phyloP scores from a whole-genome alignment of 1,140 invertebrate species.

The Heterodera carotae region DNA sequence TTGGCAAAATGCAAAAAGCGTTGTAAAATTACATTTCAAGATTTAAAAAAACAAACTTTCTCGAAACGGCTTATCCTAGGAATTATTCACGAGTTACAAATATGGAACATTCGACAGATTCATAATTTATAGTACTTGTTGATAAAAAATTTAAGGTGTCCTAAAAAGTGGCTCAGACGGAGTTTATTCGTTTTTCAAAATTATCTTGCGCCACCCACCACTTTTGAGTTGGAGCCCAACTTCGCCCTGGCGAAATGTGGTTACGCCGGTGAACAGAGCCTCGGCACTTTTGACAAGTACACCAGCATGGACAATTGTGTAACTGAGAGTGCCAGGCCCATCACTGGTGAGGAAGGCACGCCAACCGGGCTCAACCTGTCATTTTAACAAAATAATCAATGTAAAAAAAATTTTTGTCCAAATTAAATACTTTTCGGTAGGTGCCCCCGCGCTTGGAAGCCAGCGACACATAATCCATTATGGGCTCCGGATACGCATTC shows the following conservation, averaged over 20 bases:
- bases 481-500: background rate
- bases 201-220: slow-evolving; percentile 1
- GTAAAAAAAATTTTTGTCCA: background rate
- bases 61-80: too few relatives aligned
- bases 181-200: too few relatives aligned
- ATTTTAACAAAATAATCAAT: background rate
- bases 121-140: too few relatives aligned
- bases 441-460: background rate
- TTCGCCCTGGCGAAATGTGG: slow-evolving; percentile 19
- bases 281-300: slow-evolving; percentile 12
- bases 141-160: too few relatives aligned
- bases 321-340: slow-evolving; percentile 2
- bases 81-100: too few relatives aligned
- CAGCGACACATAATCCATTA: background rate
- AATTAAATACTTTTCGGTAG: background rate
- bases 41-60: too few relatives aligned
- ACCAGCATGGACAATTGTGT: slow-evolving; percentile 11
- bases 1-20: too few relatives aligned
- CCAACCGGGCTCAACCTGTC: slow-evolving; percentile 18
- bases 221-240: background rate
- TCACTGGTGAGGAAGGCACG: slow-evolving; percentile 13
- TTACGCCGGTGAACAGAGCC: background rate
- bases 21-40: too few relatives aligned
- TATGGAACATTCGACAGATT: too few relatives aligned
- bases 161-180: too few relatives aligned